Evolutionary conservation across 2,113 vertebrate genomes (phyloP).

Genomic region (Turdus rufiventris): DNA sequence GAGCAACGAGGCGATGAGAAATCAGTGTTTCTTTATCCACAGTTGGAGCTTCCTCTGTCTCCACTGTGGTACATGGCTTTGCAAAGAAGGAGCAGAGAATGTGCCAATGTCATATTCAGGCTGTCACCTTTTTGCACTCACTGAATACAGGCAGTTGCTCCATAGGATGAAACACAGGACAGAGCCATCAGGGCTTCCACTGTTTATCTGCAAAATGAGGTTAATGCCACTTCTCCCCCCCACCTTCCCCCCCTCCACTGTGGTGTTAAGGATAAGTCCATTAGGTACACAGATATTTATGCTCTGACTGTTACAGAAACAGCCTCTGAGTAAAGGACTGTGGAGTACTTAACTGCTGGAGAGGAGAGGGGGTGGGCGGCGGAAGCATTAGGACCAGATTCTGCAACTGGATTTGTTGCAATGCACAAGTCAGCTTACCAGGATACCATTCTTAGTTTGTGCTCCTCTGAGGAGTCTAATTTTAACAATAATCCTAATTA

Average conservation of each 20-base stretch:
- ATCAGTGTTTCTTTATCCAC: background rate
- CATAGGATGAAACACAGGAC: background rate
- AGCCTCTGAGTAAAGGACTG: background rate
- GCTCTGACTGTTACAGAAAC: conserved; percentile 42
- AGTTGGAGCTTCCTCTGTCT: background rate
- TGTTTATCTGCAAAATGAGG: conserved; percentile 55
- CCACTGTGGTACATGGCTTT: fast-evolving
- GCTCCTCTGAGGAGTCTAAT: conserved; percentile 7
- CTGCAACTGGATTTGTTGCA: conserved; percentile 44
- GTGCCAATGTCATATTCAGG: background rate
- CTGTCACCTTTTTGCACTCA: background rate
- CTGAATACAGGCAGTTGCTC: background rate
- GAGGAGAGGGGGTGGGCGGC: background rate
- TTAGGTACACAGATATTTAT: conserved; percentile 49
- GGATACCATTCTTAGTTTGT: conserved; percentile 40
- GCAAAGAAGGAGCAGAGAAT: background rate
- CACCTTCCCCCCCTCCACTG: background rate
- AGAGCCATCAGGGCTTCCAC: background rate
- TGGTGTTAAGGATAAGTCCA: conserved; percentile 54
- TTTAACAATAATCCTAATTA: conserved; percentile 51
- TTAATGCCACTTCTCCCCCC: conserved; percentile 36
- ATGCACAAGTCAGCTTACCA: conserved; percentile 40
- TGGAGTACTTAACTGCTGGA: conserved; percentile 5
- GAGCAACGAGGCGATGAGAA: background rate
- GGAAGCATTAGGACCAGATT: conserved; percentile 48